A percentile compares a stretch with the other conserved stretches of the same genome.
These are phyloP conservation scores for Cosmopolites sordidus DNA, from an alignment of 2,888 invertebrate genomes.

Conservation along the genomic window DNA sequence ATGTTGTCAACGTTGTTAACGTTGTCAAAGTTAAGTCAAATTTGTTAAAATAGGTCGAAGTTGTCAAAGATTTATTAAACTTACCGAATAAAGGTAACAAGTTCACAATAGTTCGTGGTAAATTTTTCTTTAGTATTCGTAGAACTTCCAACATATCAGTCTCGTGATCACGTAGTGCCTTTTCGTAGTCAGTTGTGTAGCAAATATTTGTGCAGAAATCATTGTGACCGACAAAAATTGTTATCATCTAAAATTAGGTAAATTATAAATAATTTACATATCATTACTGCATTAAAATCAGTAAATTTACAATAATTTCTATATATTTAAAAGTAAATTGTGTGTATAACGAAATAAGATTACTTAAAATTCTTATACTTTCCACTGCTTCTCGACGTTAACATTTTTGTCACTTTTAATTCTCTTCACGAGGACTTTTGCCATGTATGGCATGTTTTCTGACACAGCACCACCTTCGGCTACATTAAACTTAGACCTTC, in stretches of 20 bases:
- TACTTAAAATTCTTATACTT: slow-evolving; percentile 45
- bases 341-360: no score
- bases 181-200: slow-evolving; percentile 46
- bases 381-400: slow-evolving; percentile 58
- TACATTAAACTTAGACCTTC: slow-evolving; percentile 54
- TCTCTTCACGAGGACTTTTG: slow-evolving; percentile 52
- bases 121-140: slow-evolving; percentile 53
- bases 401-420: slow-evolving; percentile 53
- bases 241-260: slow-evolving; percentile 50
- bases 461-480: slow-evolving; percentile 59
- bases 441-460: slow-evolving; percentile 55
- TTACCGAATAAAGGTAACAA: slow-evolving; percentile 53
- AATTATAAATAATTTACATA: neutral
- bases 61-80: no score
- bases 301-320: slow-evolving; percentile 5
- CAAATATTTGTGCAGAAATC: slow-evolving; percentile 60
- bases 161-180: slow-evolving; percentile 48
- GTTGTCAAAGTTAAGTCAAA: no score
- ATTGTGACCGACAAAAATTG: slow-evolving; percentile 58
- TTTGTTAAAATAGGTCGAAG: no score
- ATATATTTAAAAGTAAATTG: slow-evolving; percentile 1
- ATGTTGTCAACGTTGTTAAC: no score
- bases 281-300: neutral
- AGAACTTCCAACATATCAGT: slow-evolving; percentile 51
- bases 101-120: slow-evolving; percentile 59